Conservation (phyloP, 2,113 vertebrate species). For the Hippocampus guttulatus region DNA sequence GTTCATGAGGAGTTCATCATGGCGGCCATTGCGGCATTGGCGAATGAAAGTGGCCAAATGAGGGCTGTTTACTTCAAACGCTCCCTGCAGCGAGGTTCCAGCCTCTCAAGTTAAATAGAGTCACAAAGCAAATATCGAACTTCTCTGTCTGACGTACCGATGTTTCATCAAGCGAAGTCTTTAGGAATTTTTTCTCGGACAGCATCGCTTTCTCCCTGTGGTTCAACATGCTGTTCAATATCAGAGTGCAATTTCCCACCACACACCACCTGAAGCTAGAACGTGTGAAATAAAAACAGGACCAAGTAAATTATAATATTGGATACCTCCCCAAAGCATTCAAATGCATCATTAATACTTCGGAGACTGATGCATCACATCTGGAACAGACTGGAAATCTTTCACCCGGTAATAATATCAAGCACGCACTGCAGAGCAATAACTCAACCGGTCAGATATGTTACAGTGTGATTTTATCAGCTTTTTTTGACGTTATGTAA, state of each 20-base stretch:
- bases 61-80: neutral
- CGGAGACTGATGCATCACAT: neutral
- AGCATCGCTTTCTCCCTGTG: neutral
- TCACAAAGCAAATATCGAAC: neutral
- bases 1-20: constrained; percentile 66
- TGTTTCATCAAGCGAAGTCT: neutral
- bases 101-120: constrained; percentile 3
- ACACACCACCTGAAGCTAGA: neutral
- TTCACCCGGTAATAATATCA: constrained; percentile 25
- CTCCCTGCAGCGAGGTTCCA: neutral
- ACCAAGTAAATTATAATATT: neutral
- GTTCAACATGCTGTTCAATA: neutral
- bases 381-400: constrained; percentile 8
- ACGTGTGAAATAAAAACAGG: neutral
- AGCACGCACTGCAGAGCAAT: constrained; percentile 4
- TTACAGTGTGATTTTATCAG: neutral
- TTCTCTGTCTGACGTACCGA: neutral
- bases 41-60: neutral
- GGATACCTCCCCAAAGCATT: constrained; percentile 30
- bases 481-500: no score
- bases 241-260: neutral
- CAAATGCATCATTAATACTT: constrained; percentile 24
- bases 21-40: constrained; percentile 25
- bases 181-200: neutral
- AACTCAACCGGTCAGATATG: constrained; percentile 17